Conservation (phyloP, 2,888 invertebrate species). For the Tinea semifulvella region DNA sequence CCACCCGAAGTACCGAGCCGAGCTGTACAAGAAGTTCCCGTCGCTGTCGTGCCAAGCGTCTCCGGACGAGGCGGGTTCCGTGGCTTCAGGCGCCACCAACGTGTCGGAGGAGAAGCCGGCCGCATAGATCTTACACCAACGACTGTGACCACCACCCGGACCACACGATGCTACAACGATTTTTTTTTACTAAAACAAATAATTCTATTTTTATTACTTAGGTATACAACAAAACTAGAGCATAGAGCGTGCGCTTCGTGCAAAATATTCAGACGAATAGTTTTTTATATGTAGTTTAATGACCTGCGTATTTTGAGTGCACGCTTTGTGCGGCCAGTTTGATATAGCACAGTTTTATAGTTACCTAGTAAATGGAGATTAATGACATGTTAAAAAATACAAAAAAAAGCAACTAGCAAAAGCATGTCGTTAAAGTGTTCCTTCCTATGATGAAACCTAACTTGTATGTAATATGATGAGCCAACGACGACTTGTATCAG, state of each 20-base stretch:
- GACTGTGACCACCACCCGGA: background rate
- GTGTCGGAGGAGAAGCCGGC: constrained; percentile 73
- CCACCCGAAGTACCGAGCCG: constrained; percentile 82
- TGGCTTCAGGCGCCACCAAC: constrained; percentile 74
- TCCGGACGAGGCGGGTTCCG: constrained; percentile 70
- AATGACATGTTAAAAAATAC: constrained; percentile 44
- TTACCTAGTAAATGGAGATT: constrained; percentile 37
- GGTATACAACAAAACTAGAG: constrained; percentile 55
- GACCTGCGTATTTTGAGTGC: constrained; percentile 55
- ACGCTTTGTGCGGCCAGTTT: constrained; percentile 55
- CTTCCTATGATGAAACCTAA: background rate
- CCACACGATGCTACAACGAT: constrained; percentile 41
- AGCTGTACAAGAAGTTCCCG: constrained; percentile 80
- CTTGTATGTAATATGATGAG: background rate
- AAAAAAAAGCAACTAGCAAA: constrained; percentile 27
- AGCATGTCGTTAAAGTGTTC: background rate
- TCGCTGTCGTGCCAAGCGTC: constrained; percentile 73
- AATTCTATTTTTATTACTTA: constrained; percentile 23
- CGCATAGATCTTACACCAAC: constrained; percentile 46
- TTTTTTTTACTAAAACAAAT: constrained; percentile 30
- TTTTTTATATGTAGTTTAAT: constrained; percentile 17
- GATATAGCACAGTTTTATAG: constrained; percentile 61
- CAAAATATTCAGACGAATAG: constrained; percentile 44
- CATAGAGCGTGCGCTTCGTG: constrained; percentile 50
- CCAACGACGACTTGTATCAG: constrained; percentile 10